Evolutionary conservation across 2,113 vertebrate genomes (phyloP).

Genomic region (Toxostoma redivivum): DNA sequence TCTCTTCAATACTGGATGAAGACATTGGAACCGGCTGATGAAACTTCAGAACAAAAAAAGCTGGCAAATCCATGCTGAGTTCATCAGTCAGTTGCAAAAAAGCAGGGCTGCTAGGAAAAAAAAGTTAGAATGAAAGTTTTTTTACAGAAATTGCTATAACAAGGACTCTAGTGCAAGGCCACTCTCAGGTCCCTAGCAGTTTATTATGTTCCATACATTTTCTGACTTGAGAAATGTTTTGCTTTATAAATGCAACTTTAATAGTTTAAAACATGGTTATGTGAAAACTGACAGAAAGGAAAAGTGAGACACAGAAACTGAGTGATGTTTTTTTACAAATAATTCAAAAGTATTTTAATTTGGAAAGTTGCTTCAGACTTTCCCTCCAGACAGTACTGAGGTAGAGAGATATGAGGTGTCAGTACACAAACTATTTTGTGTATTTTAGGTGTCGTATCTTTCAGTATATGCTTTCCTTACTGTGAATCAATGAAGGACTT

Average conservation of each 20-base stretch:
- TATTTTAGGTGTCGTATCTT: background rate
- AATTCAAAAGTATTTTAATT: background rate
- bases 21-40: constrained; percentile 70
- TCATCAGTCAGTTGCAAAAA: constrained; percentile 65
- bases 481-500: background rate
- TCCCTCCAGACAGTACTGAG: background rate
- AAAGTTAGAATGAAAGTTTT: background rate
- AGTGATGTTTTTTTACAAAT: background rate
- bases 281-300: background rate
- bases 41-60: constrained; percentile 78
- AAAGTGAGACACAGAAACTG: background rate
- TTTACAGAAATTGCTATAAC: background rate
- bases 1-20: constrained; percentile 61
- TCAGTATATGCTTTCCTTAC: background rate
- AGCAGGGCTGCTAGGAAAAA: constrained; percentile 54
- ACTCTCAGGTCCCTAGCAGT: background rate
- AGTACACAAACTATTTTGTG: background rate
- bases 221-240: background rate
- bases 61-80: constrained; percentile 62
- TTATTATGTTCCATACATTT: background rate
- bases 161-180: background rate
- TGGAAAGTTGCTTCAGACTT: background rate
- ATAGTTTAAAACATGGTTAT: background rate
- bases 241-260: background rate
- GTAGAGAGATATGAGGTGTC: background rate